A percentile compares a stretch with the other conserved stretches of the same genome.
phyloP scores from a whole-genome alignment of 2,888 invertebrate genomes.

The Leistus spinibarbis region DNA sequence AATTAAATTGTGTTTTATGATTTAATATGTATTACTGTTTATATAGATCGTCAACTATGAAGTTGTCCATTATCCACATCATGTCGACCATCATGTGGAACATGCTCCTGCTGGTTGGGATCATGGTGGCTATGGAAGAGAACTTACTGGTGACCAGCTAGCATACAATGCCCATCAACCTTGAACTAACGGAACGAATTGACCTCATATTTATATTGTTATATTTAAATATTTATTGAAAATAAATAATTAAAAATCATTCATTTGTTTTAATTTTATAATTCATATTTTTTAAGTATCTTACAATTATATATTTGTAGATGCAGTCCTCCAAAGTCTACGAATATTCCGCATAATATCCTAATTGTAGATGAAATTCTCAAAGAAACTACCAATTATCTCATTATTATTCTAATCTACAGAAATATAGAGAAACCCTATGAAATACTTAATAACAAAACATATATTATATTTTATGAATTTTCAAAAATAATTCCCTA shows the following conservation, averaged over 20 bases:
- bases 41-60: constrained; percentile 78
- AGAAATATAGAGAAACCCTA: too few species aligned
- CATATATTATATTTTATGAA: too few species aligned
- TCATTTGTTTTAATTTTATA: neutral
- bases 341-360: too few species aligned
- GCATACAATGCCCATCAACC: constrained; percentile 61
- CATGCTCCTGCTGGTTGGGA: constrained; percentile 57
- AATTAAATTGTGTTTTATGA: constrained; percentile 2
- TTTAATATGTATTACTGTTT: constrained; percentile 23
- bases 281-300: neutral
- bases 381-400: too few species aligned
- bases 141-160: constrained; percentile 64
- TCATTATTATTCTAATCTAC: too few species aligned
- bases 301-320: neutral
- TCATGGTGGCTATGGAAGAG: constrained; percentile 68
- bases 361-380: too few species aligned
- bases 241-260: constrained; percentile 18
- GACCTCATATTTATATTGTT: constrained; percentile 37
- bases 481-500: too few species aligned
- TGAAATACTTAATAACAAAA: too few species aligned
- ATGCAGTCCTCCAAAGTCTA: neutral
- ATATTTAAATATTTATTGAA: constrained; percentile 43
- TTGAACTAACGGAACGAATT: constrained; percentile 46
- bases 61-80: constrained; percentile 81
- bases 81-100: constrained; percentile 67